Conservation (phyloP, 2,888 invertebrate genomes). For the Loripinus fragilis region DNA sequence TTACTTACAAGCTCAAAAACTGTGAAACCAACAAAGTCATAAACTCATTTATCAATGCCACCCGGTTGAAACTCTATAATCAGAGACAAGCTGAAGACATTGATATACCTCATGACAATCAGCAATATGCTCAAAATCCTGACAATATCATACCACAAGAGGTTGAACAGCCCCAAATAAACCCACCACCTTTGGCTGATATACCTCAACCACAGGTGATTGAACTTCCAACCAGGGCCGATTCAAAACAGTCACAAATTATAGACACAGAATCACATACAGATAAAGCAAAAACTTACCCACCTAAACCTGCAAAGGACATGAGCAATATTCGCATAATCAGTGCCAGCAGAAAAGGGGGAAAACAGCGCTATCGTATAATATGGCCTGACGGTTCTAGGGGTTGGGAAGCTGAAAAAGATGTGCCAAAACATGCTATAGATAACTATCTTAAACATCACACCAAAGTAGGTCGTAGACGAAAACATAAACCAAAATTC, state of each 20-base stretch:
- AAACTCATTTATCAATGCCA: not conserved
- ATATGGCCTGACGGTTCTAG: no score
- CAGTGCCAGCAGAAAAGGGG: no score
- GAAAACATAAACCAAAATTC: not conserved
- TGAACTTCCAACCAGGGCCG: not conserved
- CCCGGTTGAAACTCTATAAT: no score
- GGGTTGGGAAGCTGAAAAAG: no score
- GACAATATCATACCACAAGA: not conserved
- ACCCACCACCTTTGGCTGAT: not conserved
- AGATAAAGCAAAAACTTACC: no score
- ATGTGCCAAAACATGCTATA: not conserved
- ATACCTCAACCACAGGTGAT: not conserved
- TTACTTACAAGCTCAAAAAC: not conserved
- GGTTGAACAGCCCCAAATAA: not conserved
- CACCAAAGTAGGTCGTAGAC: not conserved
- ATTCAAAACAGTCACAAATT: not conserved
- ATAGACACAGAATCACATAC: no score
- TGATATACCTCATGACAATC: not conserved
- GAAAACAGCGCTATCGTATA: no score
- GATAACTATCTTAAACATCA: not conserved
- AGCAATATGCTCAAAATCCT: not conserved
- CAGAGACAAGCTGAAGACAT: not conserved
- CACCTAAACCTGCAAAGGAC: not conserved
- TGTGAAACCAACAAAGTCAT: not conserved
- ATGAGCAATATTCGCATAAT: no score